These are phyloP conservation scores for Melanotaenia pygmaea DNA, from an alignment of 2,797 vertebrate species.

Conservation along the genomic window DNA sequence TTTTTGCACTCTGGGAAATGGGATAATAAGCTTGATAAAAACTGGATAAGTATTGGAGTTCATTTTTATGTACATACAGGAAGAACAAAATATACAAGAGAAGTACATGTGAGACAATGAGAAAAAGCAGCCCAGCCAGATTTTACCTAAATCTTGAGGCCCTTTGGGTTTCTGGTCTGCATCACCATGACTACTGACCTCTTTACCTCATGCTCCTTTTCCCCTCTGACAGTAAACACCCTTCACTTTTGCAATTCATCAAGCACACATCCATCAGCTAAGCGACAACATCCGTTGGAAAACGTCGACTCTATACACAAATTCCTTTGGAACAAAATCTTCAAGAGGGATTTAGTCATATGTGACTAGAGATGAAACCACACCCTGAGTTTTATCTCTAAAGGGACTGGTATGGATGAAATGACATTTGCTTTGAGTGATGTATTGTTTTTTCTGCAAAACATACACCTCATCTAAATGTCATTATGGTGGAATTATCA, in stretches of 20 bases:
- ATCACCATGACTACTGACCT: conserved; percentile 75
- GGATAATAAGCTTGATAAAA: background rate
- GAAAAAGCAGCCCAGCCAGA: conserved; percentile 45
- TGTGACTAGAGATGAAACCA: conserved; percentile 4
- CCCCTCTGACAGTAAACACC: conserved; percentile 74
- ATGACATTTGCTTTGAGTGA: background rate
- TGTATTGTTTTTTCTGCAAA: background rate
- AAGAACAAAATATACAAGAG: conserved; percentile 5
- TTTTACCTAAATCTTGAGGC: conserved; percentile 61
- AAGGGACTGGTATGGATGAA: background rate
- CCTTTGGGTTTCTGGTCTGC: conserved; percentile 68
- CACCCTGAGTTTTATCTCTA: conserved; percentile 9
- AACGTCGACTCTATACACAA: conserved; percentile 61
- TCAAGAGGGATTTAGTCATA: conserved; percentile 26
- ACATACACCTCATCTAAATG: background rate
- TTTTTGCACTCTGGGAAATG: background rate
- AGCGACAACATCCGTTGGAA: conserved; percentile 67
- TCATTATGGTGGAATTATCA: background rate
- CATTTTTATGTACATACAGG: conserved; percentile 3
- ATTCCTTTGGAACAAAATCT: conserved; percentile 33
- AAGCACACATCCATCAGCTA: conserved; percentile 56
- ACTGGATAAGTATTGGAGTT: background rate
- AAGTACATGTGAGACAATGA: conserved; percentile 41
- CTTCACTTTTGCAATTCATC: conserved; percentile 67
- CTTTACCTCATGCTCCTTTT: conserved; percentile 55